Evolutionary conservation across 2,113 vertebrate genomes (phyloP).

Genomic region (Panurus biarmicus): DNA sequence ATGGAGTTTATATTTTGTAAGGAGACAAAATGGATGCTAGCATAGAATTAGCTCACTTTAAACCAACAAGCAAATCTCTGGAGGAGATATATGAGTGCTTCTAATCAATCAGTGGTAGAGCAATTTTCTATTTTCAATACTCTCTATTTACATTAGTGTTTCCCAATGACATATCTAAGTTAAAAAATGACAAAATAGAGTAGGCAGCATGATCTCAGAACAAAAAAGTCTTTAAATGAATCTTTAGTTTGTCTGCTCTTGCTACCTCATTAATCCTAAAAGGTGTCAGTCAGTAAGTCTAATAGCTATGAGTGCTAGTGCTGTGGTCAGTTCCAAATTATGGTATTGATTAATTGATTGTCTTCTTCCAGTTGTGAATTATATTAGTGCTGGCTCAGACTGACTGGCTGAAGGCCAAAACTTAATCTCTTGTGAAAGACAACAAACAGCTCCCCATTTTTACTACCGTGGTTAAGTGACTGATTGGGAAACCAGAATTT

Average conservation of each 20-base stretch:
- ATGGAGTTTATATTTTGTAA: background rate
- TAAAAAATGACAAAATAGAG: slow-evolving; percentile 42
- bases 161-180: background rate
- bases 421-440: slow-evolving; percentile 55
- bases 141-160: slow-evolving; percentile 14
- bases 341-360: slow-evolving; percentile 79
- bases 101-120: background rate
- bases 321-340: slow-evolving; percentile 73
- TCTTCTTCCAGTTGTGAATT: slow-evolving; percentile 71
- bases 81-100: background rate
- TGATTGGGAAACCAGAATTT: slow-evolving; percentile 20
- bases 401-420: slow-evolving; percentile 48
- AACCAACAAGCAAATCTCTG: background rate
- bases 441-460: slow-evolving; percentile 35
- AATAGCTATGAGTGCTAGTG: slow-evolving; percentile 66
- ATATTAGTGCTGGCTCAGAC: slow-evolving; percentile 58
- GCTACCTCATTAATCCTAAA: slow-evolving; percentile 70
- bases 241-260: slow-evolving; percentile 50
- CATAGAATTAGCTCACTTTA: background rate
- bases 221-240: slow-evolving; percentile 55
- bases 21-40: background rate
- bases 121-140: slow-evolving; percentile 29
- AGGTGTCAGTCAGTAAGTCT: slow-evolving; percentile 67
- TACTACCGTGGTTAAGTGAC: background rate
- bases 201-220: slow-evolving; percentile 9